Conservation (phyloP, 2,797 vertebrate genomes). For the Eupleurogrammus muticus region DNA sequence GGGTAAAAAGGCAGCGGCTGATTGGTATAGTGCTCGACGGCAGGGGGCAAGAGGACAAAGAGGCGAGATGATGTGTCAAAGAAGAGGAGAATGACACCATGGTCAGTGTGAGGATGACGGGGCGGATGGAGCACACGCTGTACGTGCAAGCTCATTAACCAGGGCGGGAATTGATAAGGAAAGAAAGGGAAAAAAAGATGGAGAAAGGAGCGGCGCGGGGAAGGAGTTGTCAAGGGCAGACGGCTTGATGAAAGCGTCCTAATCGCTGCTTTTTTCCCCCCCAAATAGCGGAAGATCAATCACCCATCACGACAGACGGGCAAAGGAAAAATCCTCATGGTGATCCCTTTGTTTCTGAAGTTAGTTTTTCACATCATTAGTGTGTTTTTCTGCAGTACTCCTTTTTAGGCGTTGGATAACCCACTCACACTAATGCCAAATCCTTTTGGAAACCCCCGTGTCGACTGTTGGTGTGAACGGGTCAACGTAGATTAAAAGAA, state of each 20-base stretch:
- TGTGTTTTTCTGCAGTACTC: constrained; percentile 18
- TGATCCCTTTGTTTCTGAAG: constrained; percentile 36
- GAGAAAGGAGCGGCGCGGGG: constrained; percentile 30
- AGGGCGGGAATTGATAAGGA: constrained; percentile 55
- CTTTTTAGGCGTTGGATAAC: constrained; percentile 18
- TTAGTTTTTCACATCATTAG: constrained; percentile 44
- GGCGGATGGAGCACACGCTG: constrained; percentile 32
- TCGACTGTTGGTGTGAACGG: neutral
- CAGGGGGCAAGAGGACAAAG: constrained; percentile 51
- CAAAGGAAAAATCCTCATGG: constrained; percentile 30
- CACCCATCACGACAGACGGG: constrained; percentile 45
- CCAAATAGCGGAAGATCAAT: constrained; percentile 57
- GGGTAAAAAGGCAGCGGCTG: constrained; percentile 23
- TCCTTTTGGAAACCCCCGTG: neutral
- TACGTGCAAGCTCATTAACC: constrained; percentile 70
- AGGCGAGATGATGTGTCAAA: constrained; percentile 40
- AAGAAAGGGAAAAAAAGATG: constrained; percentile 20
- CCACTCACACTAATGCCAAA: neutral
- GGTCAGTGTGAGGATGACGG: constrained; percentile 41
- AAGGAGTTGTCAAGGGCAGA: constrained; percentile 62
- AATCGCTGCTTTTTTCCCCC: constrained; percentile 51
- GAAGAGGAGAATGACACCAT: constrained; percentile 12
- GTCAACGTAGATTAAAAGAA: neutral
- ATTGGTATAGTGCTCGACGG: constrained; percentile 12
- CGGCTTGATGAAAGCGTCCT: constrained; percentile 63